Base-by-base conservation (phyloP, 2,113 vertebrate species). In the Rhea pennata region DNA sequence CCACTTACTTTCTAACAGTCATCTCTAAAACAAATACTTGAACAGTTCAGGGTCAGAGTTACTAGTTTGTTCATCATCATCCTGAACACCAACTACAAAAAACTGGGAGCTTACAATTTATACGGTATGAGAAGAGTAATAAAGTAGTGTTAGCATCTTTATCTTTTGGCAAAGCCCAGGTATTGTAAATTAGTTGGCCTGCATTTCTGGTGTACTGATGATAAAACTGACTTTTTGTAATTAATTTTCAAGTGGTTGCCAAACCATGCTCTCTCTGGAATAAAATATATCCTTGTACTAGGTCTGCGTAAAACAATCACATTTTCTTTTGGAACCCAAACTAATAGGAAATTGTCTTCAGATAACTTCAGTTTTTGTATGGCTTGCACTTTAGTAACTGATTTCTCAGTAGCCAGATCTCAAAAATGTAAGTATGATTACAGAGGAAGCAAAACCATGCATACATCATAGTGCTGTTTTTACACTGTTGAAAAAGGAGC, bases 321-420 rank as follows among this genome's bases (percentile, higher is more conserved):
- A 5, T 77, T 86, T 93, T 91, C 81, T 73, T 82, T 72, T 76
- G 88, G 94, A 83, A 78, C 87, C 92, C 91, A 87, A 95, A 92
- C 84, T 84, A 66, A 15, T 80, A 53, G 81, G 88, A 90, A 95
- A 69, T 29, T 12, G 54, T 40, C 1, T 33, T 62, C 51, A 56
- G 90, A 40, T 39, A 33, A 31, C 62, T 71, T 84, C 67, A 88
- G 53, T 64, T 88, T 80, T 67, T 78, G 77, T 93, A 79, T 8
- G 86, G 88, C 65, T 84, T 76, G 94, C 93, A 80, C 94, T 95
- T 92, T 83, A 93, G 95, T 97, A 97, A 97, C 97, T 96, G 95
- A 97, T 90, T 96, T 96, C 95, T 97, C 92, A 79, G 94, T 91
- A 97, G 97, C 97, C 97, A 97, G 95, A 96, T 98, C 97, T 98